Evolutionary conservation across 2,888 invertebrate genomes (phyloP).

Genomic region (Ditylenchus weischeri): DNA sequence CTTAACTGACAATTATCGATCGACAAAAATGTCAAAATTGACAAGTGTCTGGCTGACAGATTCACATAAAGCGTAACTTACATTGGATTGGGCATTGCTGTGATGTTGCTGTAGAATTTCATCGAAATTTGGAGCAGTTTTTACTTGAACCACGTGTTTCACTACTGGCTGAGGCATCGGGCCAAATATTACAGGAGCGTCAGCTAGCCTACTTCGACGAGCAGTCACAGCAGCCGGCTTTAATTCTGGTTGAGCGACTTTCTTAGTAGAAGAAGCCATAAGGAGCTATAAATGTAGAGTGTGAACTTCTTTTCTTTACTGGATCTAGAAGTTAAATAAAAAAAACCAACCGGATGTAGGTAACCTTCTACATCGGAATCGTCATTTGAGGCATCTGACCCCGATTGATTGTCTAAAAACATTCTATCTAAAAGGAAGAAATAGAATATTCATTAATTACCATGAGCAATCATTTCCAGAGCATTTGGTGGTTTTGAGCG

Average conservation of each 20-base stretch:
- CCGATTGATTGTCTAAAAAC: neutral
- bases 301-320: neutral
- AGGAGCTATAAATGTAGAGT: too few relatives aligned
- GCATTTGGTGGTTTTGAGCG: slow-evolving; percentile 4
- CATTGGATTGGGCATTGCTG: neutral
- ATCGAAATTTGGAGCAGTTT: slow-evolving; percentile 8
- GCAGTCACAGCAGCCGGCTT: slow-evolving; percentile 1
- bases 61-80: too few relatives aligned
- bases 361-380: slow-evolving; percentile 63
- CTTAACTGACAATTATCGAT: too few relatives aligned
- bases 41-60: too few relatives aligned
- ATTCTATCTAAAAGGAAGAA: neutral
- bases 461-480: slow-evolving; percentile 13
- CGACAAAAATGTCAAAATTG: too few relatives aligned
- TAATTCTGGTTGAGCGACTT: too few relatives aligned
- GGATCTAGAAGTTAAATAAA: too few relatives aligned
- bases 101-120: slow-evolving; percentile 17
- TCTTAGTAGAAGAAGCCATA: too few relatives aligned
- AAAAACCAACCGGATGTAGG: slow-evolving; percentile 68
- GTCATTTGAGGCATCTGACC: slow-evolving; percentile 31
- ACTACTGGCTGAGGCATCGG: slow-evolving; percentile 18
- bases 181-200: slow-evolving; percentile 14
- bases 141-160: neutral
- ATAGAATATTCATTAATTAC: neutral
- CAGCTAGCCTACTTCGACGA: too few relatives aligned